Evolutionary conservation across 1,140 invertebrate species (phyloP).

Genomic region (Bactericera cockerelli): DNA sequence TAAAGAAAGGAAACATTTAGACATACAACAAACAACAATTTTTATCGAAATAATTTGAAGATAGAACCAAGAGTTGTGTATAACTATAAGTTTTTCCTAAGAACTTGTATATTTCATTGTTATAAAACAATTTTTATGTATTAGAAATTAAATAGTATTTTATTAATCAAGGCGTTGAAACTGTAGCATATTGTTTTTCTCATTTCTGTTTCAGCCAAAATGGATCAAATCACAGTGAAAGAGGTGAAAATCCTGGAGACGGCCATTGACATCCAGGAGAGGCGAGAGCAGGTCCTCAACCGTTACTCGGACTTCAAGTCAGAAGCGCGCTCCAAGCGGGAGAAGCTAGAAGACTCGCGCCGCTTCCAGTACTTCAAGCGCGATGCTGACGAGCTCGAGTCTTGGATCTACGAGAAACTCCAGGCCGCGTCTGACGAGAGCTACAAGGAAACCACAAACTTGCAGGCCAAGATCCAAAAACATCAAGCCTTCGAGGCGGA

Average conservation of each 20-base stretch:
- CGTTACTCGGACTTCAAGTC: constrained; percentile 90
- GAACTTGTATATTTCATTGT: too few species aligned
- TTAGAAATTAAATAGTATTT: too few species aligned
- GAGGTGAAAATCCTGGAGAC: constrained; percentile 98
- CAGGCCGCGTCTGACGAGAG: constrained; percentile 97
- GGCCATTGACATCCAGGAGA: constrained; percentile 94
- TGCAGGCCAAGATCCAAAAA: constrained; percentile 98
- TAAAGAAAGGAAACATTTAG: too few species aligned
- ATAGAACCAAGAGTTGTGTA: too few species aligned
- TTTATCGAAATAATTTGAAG: too few species aligned
- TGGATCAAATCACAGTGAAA: constrained; percentile 73
- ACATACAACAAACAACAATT: too few species aligned
- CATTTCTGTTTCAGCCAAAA: constrained; percentile 25
- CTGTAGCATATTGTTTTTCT: too few species aligned
- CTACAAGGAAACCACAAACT: constrained; percentile 96
- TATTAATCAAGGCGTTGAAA: too few species aligned
- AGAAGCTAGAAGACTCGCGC: constrained; percentile 94
- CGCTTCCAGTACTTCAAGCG: constrained; percentile 96
- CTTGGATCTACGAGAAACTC: constrained; percentile 97
- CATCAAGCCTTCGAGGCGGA: constrained; percentile 99
- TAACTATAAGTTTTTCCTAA: too few species aligned
- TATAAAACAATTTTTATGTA: too few species aligned
- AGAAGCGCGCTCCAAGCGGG: constrained; percentile 79
- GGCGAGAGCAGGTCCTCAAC: constrained; percentile 74
- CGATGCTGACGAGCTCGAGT: constrained; percentile 97